These are phyloP conservation scores for Eupithecia vulgata DNA, from an alignment of 2,888 invertebrate genomes.

Conservation along the genomic window DNA sequence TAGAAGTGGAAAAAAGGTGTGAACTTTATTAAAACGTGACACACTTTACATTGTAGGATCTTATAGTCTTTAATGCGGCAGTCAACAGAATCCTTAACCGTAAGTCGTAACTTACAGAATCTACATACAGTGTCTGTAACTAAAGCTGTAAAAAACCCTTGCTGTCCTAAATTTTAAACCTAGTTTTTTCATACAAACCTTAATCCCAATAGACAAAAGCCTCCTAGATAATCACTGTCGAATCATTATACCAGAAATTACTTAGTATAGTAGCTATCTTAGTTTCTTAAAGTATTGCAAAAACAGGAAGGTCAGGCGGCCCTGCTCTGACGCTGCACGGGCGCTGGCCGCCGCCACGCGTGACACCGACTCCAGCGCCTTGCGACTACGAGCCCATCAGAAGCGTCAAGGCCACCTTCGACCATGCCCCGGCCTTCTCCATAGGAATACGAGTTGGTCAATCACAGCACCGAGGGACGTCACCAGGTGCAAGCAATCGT, in stretches of 20 bases:
- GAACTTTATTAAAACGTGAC: background rate
- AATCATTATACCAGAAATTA: background rate
- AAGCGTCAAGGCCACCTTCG: slow-evolving; percentile 81
- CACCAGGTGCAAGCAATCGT: slow-evolving; percentile 79
- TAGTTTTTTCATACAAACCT: background rate
- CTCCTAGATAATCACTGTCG: background rate
- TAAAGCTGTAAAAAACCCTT: background rate
- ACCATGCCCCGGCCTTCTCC: slow-evolving; percentile 85
- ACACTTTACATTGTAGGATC: background rate
- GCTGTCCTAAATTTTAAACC: background rate
- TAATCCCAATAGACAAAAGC: background rate
- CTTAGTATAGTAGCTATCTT: background rate
- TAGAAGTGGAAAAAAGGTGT: background rate
- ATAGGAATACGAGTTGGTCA: slow-evolving; percentile 84
- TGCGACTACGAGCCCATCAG: slow-evolving; percentile 94
- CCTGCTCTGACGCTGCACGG: slow-evolving; percentile 92
- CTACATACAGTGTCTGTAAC: background rate
- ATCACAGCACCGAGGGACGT: slow-evolving; percentile 72
- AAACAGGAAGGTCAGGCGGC: slow-evolving; percentile 87
- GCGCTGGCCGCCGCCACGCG: slow-evolving; percentile 87
- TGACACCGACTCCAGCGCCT: slow-evolving; percentile 91
- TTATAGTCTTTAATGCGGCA: background rate
- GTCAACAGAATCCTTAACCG: background rate
- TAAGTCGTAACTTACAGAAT: background rate
- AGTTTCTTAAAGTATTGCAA: background rate